Base-by-base conservation (phyloP, 2,888 invertebrate genomes). In the Phlogophora meticulosa region DNA sequence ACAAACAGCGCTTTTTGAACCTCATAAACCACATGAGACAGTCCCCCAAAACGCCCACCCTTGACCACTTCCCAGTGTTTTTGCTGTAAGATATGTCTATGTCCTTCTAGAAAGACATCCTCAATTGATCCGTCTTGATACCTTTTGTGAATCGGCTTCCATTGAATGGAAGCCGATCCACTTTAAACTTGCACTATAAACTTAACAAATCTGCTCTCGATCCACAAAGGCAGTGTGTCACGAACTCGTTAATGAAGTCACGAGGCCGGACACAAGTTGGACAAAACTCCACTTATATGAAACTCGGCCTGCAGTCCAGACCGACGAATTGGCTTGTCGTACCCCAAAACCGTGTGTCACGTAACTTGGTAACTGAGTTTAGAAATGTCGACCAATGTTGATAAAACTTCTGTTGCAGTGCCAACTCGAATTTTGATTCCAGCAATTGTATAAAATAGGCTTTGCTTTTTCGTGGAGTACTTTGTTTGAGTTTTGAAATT, bases 341-440 rank as follows among this genome's bases (percentile, higher is more conserved):
- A 20, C 10, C 9, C 7, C 1, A 20, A 9, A 46, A 15, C 72
- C 17, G 76, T 76, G 66, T 79, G 80, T 81, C 76, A 66, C 66
- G 46, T 38, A 73, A 78, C 77, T 76, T 58, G 0, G 42, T 78
- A 76, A 78, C 66, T 52, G 48, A 80, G 78, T 80, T 78, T 61
- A n/a, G 60, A 65, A 58, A 69, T 72, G 70, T 56, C 65, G 73
- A 72, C 72, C 70, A 68, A 61, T 80, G 85, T 78, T 82, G 78
- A 82, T 80, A 76, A 78, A 84, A 83, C 72, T 82, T 72, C 65
- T 75, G 76, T 82, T 76, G 48, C 53, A 52, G 61, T 66, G 72
- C 53, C 51, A 65, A 75, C 67, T 78, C 38, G n/a, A 48, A 74
- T 80, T 75, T 62, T 63, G 72, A 76, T 72, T 78, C 42, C 43